Percentiles rank a stretch among this genome's conserved stretches.
Conservation (phyloP, 2,888 invertebrate genomes). For the Electrophaes corylata region DNA sequence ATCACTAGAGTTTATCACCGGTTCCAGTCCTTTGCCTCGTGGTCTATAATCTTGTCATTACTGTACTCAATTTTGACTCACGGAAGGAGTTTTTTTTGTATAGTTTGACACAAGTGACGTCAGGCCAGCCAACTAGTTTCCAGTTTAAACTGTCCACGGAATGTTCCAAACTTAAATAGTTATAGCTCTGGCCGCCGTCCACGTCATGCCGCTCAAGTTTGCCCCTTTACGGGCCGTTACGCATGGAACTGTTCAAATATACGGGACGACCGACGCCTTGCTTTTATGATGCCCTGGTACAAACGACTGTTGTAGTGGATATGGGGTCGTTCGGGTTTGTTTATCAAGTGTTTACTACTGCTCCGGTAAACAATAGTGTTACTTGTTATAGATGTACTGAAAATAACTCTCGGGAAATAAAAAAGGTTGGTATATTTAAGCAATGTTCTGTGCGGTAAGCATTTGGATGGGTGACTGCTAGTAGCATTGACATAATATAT, state of each 20-base stretch:
- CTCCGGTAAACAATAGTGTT: neutral
- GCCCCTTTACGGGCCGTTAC: conserved; percentile 31
- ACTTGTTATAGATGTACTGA: too few species aligned
- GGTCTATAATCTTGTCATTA: too few species aligned
- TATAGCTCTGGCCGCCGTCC: conserved; percentile 35
- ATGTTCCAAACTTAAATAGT: conserved; percentile 27
- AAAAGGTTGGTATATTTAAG: too few species aligned
- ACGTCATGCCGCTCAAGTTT: conserved; percentile 35
- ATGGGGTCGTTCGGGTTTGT: conserved; percentile 20
- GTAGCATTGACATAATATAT: too few species aligned
- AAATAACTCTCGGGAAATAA: too few species aligned
- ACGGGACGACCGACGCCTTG: conserved; percentile 26
- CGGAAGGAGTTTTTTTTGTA: too few species aligned
- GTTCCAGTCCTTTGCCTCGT: too few species aligned
- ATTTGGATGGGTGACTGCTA: too few species aligned
- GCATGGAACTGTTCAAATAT: conserved; percentile 20
- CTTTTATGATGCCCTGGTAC: conserved; percentile 39
- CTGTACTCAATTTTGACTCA: too few species aligned
- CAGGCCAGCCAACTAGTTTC: neutral
- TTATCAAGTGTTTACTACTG: conserved; percentile 19
- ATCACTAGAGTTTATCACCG: too few species aligned
- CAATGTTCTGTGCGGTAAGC: too few species aligned
- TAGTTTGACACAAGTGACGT: neutral
- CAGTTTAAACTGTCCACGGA: conserved; percentile 10
- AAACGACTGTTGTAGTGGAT: conserved; percentile 27